Conservation (phyloP, 2,888 invertebrate genomes). For the Anoplius nigerrimus region DNA sequence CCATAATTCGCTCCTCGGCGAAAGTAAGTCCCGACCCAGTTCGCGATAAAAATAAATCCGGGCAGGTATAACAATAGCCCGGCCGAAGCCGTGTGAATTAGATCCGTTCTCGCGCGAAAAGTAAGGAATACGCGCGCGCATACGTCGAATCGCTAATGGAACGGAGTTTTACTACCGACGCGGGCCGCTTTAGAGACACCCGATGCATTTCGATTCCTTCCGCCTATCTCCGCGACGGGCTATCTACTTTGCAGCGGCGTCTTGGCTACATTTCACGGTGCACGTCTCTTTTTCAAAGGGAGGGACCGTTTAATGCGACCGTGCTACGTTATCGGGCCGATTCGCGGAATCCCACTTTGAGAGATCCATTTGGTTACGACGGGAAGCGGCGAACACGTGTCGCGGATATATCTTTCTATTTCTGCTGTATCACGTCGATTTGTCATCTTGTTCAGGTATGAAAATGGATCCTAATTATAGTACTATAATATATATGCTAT, state of each 20-base stretch:
- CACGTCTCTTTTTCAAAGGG: no score
- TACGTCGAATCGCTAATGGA: neutral
- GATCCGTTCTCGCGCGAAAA: neutral
- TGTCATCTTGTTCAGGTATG: no score
- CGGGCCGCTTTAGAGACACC: neutral
- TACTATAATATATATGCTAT: no score
- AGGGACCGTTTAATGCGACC: no score
- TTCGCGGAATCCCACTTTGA: conserved; percentile 1
- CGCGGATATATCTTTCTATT: no score
- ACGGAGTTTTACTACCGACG: conserved; percentile 1
- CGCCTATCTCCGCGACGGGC: neutral
- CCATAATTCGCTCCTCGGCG: neutral
- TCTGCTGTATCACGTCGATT: no score
- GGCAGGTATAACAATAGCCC: neutral
- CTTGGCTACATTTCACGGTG: no score
- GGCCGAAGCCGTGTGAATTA: neutral
- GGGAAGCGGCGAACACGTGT: neutral
- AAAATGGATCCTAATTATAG: no score
- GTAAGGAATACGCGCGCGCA: neutral
- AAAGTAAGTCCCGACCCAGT: neutral
- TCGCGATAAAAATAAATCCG: neutral
- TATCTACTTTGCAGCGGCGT: neutral
- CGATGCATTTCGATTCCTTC: no score
- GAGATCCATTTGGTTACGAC: neutral
- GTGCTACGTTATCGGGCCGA: neutral